Evolutionary conservation across 1,140 invertebrate species (phyloP), one percentile per base, ranked within the genome.

Genomic region (Apis cerana): DNA sequence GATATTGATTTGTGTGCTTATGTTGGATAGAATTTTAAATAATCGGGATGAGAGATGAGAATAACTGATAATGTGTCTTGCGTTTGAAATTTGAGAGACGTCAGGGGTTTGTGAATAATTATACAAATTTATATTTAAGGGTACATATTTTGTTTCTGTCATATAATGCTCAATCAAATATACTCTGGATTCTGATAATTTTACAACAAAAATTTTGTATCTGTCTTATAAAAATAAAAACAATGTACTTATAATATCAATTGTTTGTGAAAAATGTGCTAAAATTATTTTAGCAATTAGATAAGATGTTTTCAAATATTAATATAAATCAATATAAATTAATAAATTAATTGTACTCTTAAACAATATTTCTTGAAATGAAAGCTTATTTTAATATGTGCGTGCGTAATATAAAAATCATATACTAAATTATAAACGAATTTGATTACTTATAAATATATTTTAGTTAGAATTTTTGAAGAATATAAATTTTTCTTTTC

Each of bases 1-100:
- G 91, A 87, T 87, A 91, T 92, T 92, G 88, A 90, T 91, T 92
- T 92, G 89, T 91, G 90, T 92, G 90, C 91, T 92, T 92, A 89
- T 88, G 88, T 93, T 93, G 86, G 80, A 76, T 83, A 85, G 80
- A 82, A 85, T 85, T 88, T 88, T 83, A 77, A 83, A 89, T 85
- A 89, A 89, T 23, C 62, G 61, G 59, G 27, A 43, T 78, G 81
- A 59, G 48, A 54, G 33, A 67, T 56, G 52, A 65, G 62, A 67
- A 64, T 83, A 83, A 84, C 70, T 68, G 85, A 83, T 56, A 84
- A 75, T 81, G 80, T 89, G 80, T 89, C 86, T 91, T 91, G 84
- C 84, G 91, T 92, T 92, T 86, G 76, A 91, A 91, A 91, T 91
- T 91, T 89, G 89, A 91, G 84, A 80, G 85, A 86, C 89, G 90